Evolutionary conservation across 2,888 invertebrate genomes (phyloP), one percentile per base, ranked within the genome.

Genomic region (Trypoxylon attenuatum): DNA sequence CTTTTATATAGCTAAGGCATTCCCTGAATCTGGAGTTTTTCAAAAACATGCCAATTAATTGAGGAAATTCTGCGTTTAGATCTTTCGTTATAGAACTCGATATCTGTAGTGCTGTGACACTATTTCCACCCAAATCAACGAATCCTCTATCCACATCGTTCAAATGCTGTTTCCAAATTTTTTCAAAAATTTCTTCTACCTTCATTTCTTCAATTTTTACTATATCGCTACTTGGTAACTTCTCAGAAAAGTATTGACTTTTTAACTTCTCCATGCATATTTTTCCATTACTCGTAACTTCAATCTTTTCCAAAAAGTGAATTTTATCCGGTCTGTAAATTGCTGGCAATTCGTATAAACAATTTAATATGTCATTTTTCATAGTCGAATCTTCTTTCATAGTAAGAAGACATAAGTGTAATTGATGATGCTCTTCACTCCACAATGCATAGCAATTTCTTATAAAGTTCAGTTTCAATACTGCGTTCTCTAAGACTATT

Each of bases 251-350:
- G 82, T 87, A 89, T 73, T 89, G 82, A 60, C 87, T 83, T 52
- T 87, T 82, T 38, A 92, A 79, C 18, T 87, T 81, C 46, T 84
- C 77, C 73, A 87, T 89, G 33, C 91, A 90, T 57, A 92, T 86
- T 88, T 94, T 94, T n/a, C 94, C 94, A 87, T 94, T 92, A 3
- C 82, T 73, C 56, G 91, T 93, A 16, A 91, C 84, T 42, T 92
- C 93, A 73, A 93, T 86, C 60, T 88, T 86, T 25, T 90, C 85
- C 6, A 92, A 83, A 64, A 90, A 88, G 47, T 91, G 84, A 70
- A 94, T 89, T 84, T 89, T 89, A 85, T 94, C 93, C 0, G 94
- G 94, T 83, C 89, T 89, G 72, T 90, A 89, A 71, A 88, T 87
- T 41, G 88, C 84, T 60, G 88, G 86, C 10, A 91, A 84, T 79